A percentile compares a stretch with the other conserved stretches of the same genome.
Conservation (phyloP, 2,888 invertebrate species). For the Phortica magna region DNA sequence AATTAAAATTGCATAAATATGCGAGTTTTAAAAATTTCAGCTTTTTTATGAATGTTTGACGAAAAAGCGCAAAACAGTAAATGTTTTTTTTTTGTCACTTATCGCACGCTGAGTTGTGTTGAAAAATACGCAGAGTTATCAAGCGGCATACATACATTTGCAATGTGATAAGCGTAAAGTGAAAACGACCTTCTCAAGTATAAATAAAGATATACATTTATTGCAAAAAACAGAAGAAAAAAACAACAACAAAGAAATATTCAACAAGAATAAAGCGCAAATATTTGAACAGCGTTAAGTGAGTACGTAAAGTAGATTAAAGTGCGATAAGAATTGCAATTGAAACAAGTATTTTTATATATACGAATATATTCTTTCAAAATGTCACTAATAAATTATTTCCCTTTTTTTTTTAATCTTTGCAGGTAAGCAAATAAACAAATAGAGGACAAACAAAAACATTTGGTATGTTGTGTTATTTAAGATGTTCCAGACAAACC, state of each 20-base stretch:
- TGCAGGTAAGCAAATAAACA: not conserved
- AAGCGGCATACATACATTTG: not conserved
- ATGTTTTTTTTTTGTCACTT: too few relatives aligned
- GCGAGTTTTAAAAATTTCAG: too few relatives aligned
- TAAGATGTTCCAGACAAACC: too few relatives aligned
- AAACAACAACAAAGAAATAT: slow-evolving; percentile 4
- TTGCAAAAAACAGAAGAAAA: not conserved
- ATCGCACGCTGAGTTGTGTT: too few relatives aligned
- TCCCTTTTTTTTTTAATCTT: slow-evolving; percentile 5
- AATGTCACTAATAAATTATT: not conserved
- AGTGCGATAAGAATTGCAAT: not conserved
- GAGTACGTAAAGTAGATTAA: not conserved
- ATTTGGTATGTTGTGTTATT: too few relatives aligned
- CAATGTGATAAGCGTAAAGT: slow-evolving; percentile 13
- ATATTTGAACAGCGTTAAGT: slow-evolving; percentile 5
- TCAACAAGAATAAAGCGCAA: slow-evolving; percentile 1
- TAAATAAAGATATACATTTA: slow-evolving; percentile 3
- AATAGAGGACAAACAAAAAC: too few relatives aligned
- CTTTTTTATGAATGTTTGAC: too few relatives aligned
- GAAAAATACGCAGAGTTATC: too few relatives aligned
- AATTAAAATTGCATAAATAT: too few relatives aligned
- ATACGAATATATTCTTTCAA: slow-evolving; percentile 19
- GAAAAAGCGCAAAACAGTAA: too few relatives aligned
- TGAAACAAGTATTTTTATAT: slow-evolving; percentile 6
- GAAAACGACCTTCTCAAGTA: slow-evolving; percentile 33